Conservation (phyloP, 92 coral and sea anemone genomes). For the Epizoanthus scotinus region DNA sequence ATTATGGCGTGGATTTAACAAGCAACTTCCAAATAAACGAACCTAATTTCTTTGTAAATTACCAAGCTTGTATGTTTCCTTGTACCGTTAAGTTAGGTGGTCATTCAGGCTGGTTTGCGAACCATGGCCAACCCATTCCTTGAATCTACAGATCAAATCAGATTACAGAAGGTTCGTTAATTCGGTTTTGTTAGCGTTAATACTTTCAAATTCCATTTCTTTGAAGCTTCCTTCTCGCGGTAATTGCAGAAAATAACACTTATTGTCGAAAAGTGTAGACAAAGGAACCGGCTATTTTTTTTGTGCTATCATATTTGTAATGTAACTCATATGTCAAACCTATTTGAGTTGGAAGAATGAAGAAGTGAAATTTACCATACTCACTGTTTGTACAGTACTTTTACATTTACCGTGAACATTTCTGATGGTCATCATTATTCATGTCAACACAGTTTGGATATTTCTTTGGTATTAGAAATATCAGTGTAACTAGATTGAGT, state of each 20-base stretch:
- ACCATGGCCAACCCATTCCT: background rate
- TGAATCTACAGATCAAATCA: too few species aligned
- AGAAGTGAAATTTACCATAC: constrained; percentile 29
- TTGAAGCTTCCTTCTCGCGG: constrained; percentile 1
- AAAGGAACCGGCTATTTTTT: background rate
- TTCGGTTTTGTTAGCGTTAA: background rate
- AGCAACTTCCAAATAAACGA: background rate
- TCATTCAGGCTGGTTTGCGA: background rate
- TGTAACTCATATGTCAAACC: constrained; percentile 23
- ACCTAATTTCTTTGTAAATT: background rate
- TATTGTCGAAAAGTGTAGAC: constrained; percentile 19
- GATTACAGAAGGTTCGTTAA: background rate
- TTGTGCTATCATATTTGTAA: constrained; percentile 23
- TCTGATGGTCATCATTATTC: background rate
- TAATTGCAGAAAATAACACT: constrained; percentile 4
- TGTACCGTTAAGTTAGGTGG: background rate
- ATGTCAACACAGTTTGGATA: background rate
- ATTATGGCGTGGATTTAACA: background rate
- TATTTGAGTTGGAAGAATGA: constrained; percentile 3
- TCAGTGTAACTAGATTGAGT: background rate
- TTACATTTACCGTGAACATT: background rate
- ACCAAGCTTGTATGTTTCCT: background rate
- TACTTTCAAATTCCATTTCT: background rate
- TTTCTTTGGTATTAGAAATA: background rate
- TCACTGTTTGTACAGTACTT: constrained; percentile 13